These are phyloP conservation scores for Tenebrosternarchus preto DNA, from an alignment of 2,113 vertebrate species.

Conservation along the genomic window DNA sequence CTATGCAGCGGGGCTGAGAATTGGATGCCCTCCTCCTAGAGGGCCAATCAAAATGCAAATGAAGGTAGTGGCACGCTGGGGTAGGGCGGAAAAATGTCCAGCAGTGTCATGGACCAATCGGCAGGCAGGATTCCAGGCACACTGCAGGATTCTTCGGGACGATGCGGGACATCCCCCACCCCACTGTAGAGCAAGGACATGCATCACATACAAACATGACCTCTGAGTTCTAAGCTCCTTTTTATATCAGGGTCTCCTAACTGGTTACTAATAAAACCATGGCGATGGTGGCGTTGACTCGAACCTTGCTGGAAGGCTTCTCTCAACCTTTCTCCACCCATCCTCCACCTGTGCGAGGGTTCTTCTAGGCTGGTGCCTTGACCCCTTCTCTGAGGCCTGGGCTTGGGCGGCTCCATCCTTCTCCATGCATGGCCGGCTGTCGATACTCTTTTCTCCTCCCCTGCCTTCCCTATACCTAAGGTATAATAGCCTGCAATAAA, in stretches of 20 bases:
- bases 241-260: not conserved
- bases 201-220: no score
- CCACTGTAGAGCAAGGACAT: no score
- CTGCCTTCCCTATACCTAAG: slow-evolving; percentile 57
- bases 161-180: no score
- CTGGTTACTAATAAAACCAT: no score
- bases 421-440: slow-evolving; percentile 33
- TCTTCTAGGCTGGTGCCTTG: no score
- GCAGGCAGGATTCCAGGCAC: not conserved
- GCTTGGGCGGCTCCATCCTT: slow-evolving; percentile 31
- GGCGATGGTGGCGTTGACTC: no score
- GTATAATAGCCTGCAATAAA: slow-evolving; percentile 51
- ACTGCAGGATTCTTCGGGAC: not conserved
- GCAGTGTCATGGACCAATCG: not conserved
- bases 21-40: slow-evolving; percentile 67
- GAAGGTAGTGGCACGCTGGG: slow-evolving; percentile 46
- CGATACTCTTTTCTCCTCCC: slow-evolving; percentile 54
- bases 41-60: slow-evolving; percentile 78
- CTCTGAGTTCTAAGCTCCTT: no score
- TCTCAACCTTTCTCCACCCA: not conserved
- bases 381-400: not conserved
- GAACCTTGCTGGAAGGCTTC: no score
- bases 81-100: slow-evolving; percentile 34
- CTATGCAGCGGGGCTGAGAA: slow-evolving; percentile 65
- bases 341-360: not conserved